A percentile compares a stretch with the other conserved stretches of the same genome.
phyloP scores from a whole-genome alignment of 2,888 invertebrate genomes.

The Chorisops tibialis region DNA sequence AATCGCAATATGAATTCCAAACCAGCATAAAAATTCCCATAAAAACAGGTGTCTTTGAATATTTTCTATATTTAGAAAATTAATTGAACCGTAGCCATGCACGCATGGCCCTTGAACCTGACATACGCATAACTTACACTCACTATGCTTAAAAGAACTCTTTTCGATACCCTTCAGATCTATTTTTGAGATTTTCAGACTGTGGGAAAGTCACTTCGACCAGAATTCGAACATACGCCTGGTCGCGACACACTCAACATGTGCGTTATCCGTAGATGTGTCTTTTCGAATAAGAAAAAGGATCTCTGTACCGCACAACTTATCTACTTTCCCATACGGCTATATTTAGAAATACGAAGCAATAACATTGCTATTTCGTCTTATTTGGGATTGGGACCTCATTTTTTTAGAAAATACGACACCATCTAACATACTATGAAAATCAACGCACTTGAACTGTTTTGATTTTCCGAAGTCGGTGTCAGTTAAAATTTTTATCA shows the following conservation, averaged over 20 bases:
- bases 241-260: constrained; percentile 20
- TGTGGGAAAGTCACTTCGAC: constrained; percentile 16
- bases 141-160: background rate
- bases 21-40: too few relatives aligned
- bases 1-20: too few relatives aligned
- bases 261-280: background rate
- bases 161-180: constrained; percentile 11
- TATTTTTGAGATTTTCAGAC: constrained; percentile 20
- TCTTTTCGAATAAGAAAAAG: constrained; percentile 8
- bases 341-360: constrained; percentile 10
- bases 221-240: background rate
- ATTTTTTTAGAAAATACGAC: constrained; percentile 5
- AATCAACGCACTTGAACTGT: constrained; percentile 1
- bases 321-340: constrained; percentile 12
- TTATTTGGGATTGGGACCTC: constrained; percentile 8
- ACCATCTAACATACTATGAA: too few relatives aligned
- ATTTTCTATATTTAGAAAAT: constrained; percentile 9
- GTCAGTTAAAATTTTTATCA: constrained; percentile 8
- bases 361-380: constrained; percentile 5
- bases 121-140: constrained; percentile 6
- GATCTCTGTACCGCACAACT: constrained; percentile 10
- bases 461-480: constrained; percentile 16
- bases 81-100: background rate
- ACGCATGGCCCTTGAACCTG: constrained; percentile 17
- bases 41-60: constrained; percentile 16